These are phyloP conservation scores for Criorhina ranunculi DNA, from an alignment of 2,888 invertebrate genomes.

Conservation along the genomic window DNA sequence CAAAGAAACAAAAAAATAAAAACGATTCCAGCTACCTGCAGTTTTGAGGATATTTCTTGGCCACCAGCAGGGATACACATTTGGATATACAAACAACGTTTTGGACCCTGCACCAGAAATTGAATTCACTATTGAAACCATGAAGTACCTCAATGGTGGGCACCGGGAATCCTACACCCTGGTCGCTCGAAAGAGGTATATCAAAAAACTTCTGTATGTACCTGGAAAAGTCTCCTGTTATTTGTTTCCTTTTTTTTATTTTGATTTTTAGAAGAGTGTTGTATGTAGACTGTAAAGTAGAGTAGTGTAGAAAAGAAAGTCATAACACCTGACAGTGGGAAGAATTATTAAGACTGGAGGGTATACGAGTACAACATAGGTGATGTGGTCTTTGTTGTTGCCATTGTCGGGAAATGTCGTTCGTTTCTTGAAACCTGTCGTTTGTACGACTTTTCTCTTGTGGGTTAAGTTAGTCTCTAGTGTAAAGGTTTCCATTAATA, in stretches of 20 bases:
- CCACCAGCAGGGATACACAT: slow-evolving; percentile 14
- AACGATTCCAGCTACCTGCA: slow-evolving; percentile 47
- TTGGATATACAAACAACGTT: slow-evolving; percentile 57
- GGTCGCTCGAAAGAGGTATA: slow-evolving; percentile 84
- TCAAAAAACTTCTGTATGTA: slow-evolving; percentile 84
- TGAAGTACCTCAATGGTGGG: slow-evolving; percentile 83
- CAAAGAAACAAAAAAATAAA: slow-evolving; percentile 33
- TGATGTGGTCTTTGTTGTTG: too few relatives aligned
- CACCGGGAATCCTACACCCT: slow-evolving; percentile 84
- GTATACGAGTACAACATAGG: too few relatives aligned
- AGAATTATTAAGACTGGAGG: background rate
- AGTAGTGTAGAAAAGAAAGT: background rate
- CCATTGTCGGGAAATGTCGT: too few relatives aligned
- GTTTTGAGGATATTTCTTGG: slow-evolving; percentile 38
- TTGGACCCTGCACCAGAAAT: slow-evolving; percentile 45
- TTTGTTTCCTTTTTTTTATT: slow-evolving; percentile 35
- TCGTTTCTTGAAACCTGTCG: too few relatives aligned
- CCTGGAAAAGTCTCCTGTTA: slow-evolving; percentile 40
- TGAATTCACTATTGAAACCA: slow-evolving; percentile 68
- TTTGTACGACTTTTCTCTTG: too few relatives aligned
- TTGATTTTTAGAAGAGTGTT: slow-evolving; percentile 33
- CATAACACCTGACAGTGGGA: too few relatives aligned
- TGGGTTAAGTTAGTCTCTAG: too few relatives aligned
- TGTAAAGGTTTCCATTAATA: too few relatives aligned
- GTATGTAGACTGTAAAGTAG: slow-evolving; percentile 24